Conservation (phyloP, 2,888 invertebrate genomes). For the Minunthozetes semirufus region DNA sequence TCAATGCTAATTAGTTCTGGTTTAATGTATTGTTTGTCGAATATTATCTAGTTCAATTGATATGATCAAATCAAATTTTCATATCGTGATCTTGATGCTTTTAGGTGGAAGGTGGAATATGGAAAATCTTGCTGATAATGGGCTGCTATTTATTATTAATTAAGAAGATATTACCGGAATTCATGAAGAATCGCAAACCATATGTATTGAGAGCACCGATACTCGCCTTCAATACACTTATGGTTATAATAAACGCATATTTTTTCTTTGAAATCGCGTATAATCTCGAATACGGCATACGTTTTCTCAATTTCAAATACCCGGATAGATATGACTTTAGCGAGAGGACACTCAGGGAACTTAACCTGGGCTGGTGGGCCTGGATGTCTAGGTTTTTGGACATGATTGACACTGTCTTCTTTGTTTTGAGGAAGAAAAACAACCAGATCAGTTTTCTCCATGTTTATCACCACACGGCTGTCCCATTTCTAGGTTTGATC, state of each 20-base stretch:
- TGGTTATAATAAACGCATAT: slow-evolving; percentile 14
- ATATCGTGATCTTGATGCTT: not conserved
- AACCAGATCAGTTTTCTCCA: slow-evolving; percentile 34
- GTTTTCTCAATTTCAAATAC: slow-evolving; percentile 32
- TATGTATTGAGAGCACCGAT: slow-evolving; percentile 8
- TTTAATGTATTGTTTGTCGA: too few species aligned
- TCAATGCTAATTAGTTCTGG: too few species aligned
- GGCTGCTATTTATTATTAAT: slow-evolving; percentile 24
- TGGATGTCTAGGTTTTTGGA: slow-evolving; percentile 28
- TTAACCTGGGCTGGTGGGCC: slow-evolving; percentile 28
- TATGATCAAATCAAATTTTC: not conserved
- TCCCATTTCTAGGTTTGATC: slow-evolving; percentile 30
- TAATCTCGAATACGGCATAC: slow-evolving; percentile 12
- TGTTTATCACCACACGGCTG: slow-evolving; percentile 33
- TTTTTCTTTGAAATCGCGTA: not conserved
- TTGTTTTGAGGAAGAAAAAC: slow-evolving; percentile 5
- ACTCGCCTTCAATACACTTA: slow-evolving; percentile 17
- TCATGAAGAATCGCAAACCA: slow-evolving; percentile 26
- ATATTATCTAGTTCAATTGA: not conserved
- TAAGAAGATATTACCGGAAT: slow-evolving; percentile 27
- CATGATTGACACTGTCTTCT: slow-evolving; percentile 32
- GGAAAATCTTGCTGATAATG: slow-evolving; percentile 27
- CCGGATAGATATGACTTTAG: slow-evolving; percentile 23
- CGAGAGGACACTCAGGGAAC: not conserved
- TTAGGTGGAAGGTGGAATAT: slow-evolving; percentile 29